Evolutionary conservation across 2,888 invertebrate genomes (phyloP).

Genomic region (Sphecodes monilicornis): DNA sequence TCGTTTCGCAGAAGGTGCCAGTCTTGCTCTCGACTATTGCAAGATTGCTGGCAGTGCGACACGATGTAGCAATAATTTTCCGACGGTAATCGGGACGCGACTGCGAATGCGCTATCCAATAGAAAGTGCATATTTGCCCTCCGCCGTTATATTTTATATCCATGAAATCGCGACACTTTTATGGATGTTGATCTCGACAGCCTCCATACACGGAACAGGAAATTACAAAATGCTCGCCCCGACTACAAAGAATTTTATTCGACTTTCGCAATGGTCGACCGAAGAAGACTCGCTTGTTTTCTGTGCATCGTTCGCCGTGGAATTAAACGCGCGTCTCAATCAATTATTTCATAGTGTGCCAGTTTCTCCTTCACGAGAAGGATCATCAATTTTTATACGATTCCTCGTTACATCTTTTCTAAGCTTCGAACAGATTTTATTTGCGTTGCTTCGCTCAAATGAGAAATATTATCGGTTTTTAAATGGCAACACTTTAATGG

Average conservation of each 20-base stretch:
- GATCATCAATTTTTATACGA: too few relatives aligned
- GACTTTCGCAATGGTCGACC: neutral
- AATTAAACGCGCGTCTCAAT: neutral
- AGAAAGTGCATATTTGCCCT: constrained; percentile 66
- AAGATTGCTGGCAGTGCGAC: constrained; percentile 56
- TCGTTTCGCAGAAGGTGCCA: constrained; percentile 39
- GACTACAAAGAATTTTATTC: neutral
- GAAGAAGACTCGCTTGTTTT: neutral
- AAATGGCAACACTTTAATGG: too few relatives aligned
- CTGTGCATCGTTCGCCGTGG: neutral
- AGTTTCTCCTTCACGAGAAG: too few relatives aligned
- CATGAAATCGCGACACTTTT: constrained; percentile 33
- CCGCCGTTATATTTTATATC: constrained; percentile 61
- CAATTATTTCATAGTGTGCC: neutral
- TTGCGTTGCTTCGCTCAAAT: too few relatives aligned
- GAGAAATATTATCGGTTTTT: too few relatives aligned
- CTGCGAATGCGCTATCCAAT: constrained; percentile 60
- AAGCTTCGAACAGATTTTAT: too few relatives aligned
- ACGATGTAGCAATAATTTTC: constrained; percentile 69
- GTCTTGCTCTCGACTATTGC: constrained; percentile 64
- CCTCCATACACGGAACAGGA: constrained; percentile 7
- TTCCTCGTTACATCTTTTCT: too few relatives aligned
- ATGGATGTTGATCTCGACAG: neutral
- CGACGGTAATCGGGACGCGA: constrained; percentile 68
- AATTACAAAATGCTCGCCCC: constrained; percentile 8